Evolutionary conservation across 1,140 invertebrate species (phyloP).

Genomic region (Pseudomyrmex gracilis): DNA sequence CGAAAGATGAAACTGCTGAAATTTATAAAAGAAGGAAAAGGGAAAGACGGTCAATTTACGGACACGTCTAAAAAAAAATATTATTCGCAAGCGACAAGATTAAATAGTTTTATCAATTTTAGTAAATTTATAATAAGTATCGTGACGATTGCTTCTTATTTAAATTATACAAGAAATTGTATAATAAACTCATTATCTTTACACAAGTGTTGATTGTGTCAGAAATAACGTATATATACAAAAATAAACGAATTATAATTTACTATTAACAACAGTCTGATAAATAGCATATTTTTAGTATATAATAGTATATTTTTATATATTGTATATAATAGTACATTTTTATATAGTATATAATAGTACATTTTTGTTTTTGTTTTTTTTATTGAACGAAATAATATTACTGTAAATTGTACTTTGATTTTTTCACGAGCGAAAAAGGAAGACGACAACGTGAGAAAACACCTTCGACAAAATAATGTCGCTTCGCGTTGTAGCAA

Average conservation of each 20-base stretch:
- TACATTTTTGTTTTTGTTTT: neutral
- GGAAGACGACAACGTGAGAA: slow-evolving; percentile 7
- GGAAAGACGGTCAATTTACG: slow-evolving; percentile 21
- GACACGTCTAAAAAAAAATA: neutral
- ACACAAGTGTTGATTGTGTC: too few relatives aligned
- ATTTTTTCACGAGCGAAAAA: neutral
- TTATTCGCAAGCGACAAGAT: neutral
- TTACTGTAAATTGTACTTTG: slow-evolving; percentile 19
- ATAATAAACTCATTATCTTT: too few relatives aligned
- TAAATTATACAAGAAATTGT: too few relatives aligned
- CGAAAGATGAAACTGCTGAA: slow-evolving; percentile 31
- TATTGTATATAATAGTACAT: too few relatives aligned
- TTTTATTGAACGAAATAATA: neutral
- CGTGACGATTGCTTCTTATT: too few relatives aligned
- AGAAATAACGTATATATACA: too few relatives aligned
- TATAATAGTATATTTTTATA: too few relatives aligned
- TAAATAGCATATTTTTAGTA: neutral
- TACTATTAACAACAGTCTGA: too few relatives aligned
- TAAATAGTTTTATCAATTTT: neutral
- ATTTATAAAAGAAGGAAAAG: slow-evolving; percentile 20
- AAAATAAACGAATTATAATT: slow-evolving; percentile 4
- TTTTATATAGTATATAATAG: too few relatives aligned
- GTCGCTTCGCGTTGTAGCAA: neutral
- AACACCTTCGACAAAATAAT: slow-evolving; percentile 33
- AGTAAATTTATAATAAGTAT: neutral